Evolutionary conservation across 2,113 vertebrate genomes (phyloP), one percentile per base, ranked within the genome.

Genomic region (Rutilus rutilus): DNA sequence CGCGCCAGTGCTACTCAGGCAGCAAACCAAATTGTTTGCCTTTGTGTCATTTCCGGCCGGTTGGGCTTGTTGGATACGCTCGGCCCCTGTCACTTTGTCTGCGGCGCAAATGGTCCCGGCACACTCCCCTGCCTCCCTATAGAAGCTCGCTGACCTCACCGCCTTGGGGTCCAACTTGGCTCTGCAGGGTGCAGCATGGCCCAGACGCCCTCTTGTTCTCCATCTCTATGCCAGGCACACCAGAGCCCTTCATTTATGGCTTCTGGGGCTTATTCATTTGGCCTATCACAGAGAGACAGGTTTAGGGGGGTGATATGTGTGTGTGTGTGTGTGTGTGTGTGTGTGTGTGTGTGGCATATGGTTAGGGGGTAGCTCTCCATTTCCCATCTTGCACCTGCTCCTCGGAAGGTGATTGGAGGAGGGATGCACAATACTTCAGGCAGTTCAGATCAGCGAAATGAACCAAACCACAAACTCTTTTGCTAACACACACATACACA

Each of bases 11-110:
- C 50, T 54, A 74, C 65, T 78, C 64, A 71, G 67, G 86, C 74
- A 84, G 87, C 82, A 87, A 84, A 89, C 82, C 79, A 86, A 85
- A 89, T 83, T 86, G 78, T 89, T 88, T 88, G 87, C 84, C 86
- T 85, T 88, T 85, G 86, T 89, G 88, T 89, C 86, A 87, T 88
- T 90, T 91, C 88, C 87, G 81, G 82, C 60, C 78, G 86, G 84
- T 82, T 89, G 86, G 87, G 33, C 71, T 78, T 85, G 76, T 85
- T 89, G 85, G 80, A 89, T 81, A 78, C 65, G 82, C 81, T 82
- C 59, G 64, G 86, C 87, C 83, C 83, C 76, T 88, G 83, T 88
- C 81, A 88, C 83, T 88, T 86, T 86, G 82, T 89, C 78, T 85
- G 85, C 57, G 54, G 74, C 33, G 50, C 85, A 79, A 86, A 85